Base-by-base conservation (phyloP, 2,888 invertebrate species). In the Polydrusus pterygomalis region DNA sequence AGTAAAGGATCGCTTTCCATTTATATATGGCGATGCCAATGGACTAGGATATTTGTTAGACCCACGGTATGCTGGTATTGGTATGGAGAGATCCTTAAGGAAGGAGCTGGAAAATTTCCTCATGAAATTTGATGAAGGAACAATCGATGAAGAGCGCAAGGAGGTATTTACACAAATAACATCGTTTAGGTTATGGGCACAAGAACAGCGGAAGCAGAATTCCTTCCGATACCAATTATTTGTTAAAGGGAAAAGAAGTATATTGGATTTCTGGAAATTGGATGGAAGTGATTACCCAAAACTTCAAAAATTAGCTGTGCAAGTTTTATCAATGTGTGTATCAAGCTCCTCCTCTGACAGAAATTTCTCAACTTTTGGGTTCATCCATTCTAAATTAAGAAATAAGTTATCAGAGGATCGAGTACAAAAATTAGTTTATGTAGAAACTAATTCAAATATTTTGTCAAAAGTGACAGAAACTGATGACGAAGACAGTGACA, bases 21-120 rank as follows among this genome's bases (percentile, higher is more conserved):
- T 68, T 38, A 54, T 68, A 13, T 68, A 68, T 40, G 54, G 56
- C 25, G 68, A 68, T 54, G 17, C 25, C 13, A 3, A 69, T 58
- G 69, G 69, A 13, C 11, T 56, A 18, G 58, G 58, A 58, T 69
- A 69, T 43, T 34, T 69, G 6, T 45, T 69, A 40, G 69, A 69
- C 40, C 58, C 69, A 13, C n/a, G 68, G 18, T 69, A 40, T 69
- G 69, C 56, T 54, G 58, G 69, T 25, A 17, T 54, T 43, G 69
- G 58, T 40, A 69, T 69, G 54, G 69, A 58, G n/a, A 69, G 43
- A 49, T 25, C 45, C 18, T 38, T 64, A 18, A 30, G 47, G 18
- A 17, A 64, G n/a, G 47, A 64, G 17, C 25, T 64, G 25, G 45
- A 64, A 45, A 43, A 64, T 10, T 64, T 64, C 15, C 18, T 45